A percentile compares a stretch with the other conserved stretches of the same genome.
phyloP scores from a whole-genome alignment of 2,113 vertebrate genomes.

The Monarcha castaneiventris region DNA sequence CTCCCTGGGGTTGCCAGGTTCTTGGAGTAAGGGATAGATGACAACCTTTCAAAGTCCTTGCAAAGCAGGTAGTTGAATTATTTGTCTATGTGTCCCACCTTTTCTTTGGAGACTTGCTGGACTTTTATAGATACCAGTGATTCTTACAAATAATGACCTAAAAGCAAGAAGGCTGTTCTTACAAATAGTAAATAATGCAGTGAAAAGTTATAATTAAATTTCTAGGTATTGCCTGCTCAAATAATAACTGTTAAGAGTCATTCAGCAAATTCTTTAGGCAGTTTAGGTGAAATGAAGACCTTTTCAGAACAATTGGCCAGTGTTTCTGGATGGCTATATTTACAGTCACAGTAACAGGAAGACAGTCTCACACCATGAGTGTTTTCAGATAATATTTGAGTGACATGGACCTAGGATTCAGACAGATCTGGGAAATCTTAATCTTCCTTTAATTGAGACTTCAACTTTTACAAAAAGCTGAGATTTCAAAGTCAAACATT shows the following conservation, averaged over 20 bases:
- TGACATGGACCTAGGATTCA: not conserved
- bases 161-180: not conserved
- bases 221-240: not conserved
- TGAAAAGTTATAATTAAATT: not conserved
- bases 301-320: not conserved
- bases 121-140: accelerated
- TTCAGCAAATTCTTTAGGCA: not conserved
- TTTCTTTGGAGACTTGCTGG: not conserved
- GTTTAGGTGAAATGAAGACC: not conserved
- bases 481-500: not conserved
- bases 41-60: not conserved
- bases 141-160: not conserved
- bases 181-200: not conserved
- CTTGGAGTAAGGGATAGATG: too few relatives aligned
- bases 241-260: not conserved
- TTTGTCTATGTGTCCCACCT: accelerated
- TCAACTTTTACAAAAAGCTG: not conserved
- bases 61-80: not conserved
- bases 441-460: not conserved
- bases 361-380: not conserved
- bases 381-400: not conserved
- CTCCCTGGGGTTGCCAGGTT: not conserved
- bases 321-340: not conserved
- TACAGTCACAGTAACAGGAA: not conserved
- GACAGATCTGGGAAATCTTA: not conserved